Evolutionary conservation across 2,113 vertebrate species (phyloP).

Genomic region (Leptobrachium ailaonicum): DNA sequence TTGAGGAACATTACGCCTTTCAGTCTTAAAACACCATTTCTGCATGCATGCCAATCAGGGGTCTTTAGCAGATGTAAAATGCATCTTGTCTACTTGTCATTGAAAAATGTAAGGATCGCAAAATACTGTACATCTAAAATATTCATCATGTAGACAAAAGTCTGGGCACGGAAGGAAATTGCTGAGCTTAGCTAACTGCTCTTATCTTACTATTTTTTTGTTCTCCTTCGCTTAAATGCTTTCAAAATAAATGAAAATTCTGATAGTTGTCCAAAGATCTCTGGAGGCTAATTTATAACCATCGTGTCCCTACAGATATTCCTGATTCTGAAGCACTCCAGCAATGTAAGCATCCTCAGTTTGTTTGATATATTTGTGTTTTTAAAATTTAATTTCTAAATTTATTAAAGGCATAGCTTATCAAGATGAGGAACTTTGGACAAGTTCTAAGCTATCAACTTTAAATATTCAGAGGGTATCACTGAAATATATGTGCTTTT

Average conservation of each 20-base stretch:
- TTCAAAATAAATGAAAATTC: conserved; percentile 11
- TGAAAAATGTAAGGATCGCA: conserved; percentile 63
- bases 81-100: conserved; percentile 65
- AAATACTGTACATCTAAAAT: conserved; percentile 63
- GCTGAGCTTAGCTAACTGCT: conserved; percentile 49
- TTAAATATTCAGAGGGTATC: too few relatives aligned
- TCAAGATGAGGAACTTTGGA: too few relatives aligned
- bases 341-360: background rate
- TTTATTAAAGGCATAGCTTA: too few relatives aligned
- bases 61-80: conserved; percentile 67
- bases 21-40: conserved; percentile 63
- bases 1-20: conserved; percentile 65
- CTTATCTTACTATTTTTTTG: conserved; percentile 52
- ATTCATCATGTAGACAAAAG: conserved; percentile 63
- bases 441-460: too few relatives aligned
- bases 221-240: conserved; percentile 16
- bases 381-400: too few relatives aligned
- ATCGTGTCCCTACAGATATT: conserved; percentile 9
- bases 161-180: conserved; percentile 51
- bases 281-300: background rate
- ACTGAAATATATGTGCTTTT: too few relatives aligned
- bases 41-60: conserved; percentile 65
- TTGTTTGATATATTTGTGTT: background rate
- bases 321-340: background rate
- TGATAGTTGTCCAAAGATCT: conserved; percentile 32